Base-by-base conservation (phyloP, 2,888 invertebrate species). In the Gymnosoma rotundatum region DNA sequence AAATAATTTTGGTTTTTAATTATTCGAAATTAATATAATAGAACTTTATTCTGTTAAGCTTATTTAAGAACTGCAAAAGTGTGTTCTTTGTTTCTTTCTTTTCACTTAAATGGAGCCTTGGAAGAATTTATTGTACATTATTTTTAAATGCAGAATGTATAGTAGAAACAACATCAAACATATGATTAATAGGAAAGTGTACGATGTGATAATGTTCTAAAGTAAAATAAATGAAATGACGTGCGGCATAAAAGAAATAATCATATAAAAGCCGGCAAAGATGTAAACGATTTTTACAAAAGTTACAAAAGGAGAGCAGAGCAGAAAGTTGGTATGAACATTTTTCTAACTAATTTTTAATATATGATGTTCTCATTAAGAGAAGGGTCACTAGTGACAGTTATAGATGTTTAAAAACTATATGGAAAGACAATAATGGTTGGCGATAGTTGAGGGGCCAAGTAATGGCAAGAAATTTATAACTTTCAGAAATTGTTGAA, bases 141-240 rank as follows among this genome's bases (percentile, higher is more conserved):
- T 50, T 36, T 45, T 66, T 61, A 54, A 52, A 48, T 42, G 61
- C 16, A 78, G 16, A 38, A 63, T 16, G 25, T 25, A 4, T 25
- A 25, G 25, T 9, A 50, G 32, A 66, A 36, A 20, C 42, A 50
- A 60, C 18, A 38, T 56, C 36, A 56, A 72, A 70, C 48, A 63
- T 76, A 69, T 78, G 84, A 84, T 84, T 84, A 81, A 84, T 75
- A 78, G 69, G 72, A 78, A 78, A 81, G 63, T 79, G 61, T 67
- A 67, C 63, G 54, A 76, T 67, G 52, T 72, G 52, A 81, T 75
- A 81, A 76, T 60, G n/a, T 70, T 69, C 38, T 25, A 56, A 74
- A 78, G 42, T 69, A 9, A 73, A 69, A 67, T 61, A 61, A 60
- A 50, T 32, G 32, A 60, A 50, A 72, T 70, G 20, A 81, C 74